Base-by-base conservation (phyloP, 1,140 invertebrate species). In the Whitmania pigra region DNA sequence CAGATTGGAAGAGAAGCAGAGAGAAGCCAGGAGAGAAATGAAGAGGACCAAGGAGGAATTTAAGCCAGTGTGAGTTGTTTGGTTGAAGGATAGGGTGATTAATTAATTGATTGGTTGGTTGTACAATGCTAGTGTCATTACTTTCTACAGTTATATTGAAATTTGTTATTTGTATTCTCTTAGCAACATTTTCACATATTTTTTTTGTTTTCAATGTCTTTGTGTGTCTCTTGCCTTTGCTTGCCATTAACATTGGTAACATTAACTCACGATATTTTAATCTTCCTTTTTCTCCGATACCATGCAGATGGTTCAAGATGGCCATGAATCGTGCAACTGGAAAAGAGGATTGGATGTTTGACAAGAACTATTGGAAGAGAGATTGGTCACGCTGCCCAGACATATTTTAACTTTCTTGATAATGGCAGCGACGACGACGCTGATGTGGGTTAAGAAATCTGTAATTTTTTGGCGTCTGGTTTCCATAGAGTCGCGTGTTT, bases 1-100 rank as follows among this genome's bases (percentile, higher is more conserved):
- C 29, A 85, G 93, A 70, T 83, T 97, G 9, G 94, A 97, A 80
- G 93, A 97, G 78, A 94, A 96, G 81, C 94, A 97, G 82, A 82
- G 94, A 71, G 86, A 90, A 67, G 85, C 87, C 0, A 86, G 89
- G 67, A 94, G 93, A 83, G 78, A 84, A 7, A 76, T 79, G 71
- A 80, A 81, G 71, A 87, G 76, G 88, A 89, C 80, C 87, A 89
- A 82, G 82, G 81, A 84, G 5, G 89, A 89, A 72, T 89, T 87
- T 86, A 78, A 74, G 31, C 82, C 83, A 69, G 29, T 75, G 82
- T 84, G 79, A 76, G 77, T 36, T 36, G 70, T 7, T 63, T 31
- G 57, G 0, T 17, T 13, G 11, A 13, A 5, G 5, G 57, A 18
- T 25, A 11, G 57, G 11, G 7, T 22, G 22, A 7, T 63, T 63